Percentiles rank a stretch among this genome's conserved stretches.
Conservation (phyloP, 2,113 vertebrate species). For the Lagenorhynchus albirostris region DNA sequence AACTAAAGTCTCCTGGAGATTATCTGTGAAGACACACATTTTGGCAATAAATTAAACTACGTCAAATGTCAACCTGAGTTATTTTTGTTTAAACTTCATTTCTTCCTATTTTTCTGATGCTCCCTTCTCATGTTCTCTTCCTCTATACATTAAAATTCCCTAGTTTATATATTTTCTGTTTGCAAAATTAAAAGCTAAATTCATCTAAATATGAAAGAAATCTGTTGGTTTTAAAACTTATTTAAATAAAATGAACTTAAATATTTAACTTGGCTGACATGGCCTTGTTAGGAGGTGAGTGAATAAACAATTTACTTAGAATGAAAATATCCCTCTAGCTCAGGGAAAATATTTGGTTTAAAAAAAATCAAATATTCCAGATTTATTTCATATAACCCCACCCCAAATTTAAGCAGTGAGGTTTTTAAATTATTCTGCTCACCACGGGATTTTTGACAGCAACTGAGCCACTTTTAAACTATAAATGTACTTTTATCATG, state of each 20-base stretch:
- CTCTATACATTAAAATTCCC: not conserved
- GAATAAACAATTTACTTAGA: slow-evolving; percentile 45
- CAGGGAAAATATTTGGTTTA: slow-evolving; percentile 43
- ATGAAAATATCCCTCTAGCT: not conserved
- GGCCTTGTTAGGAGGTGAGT: not conserved
- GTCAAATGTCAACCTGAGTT: not conserved
- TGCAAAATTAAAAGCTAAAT: slow-evolving; percentile 36
- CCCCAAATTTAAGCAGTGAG: not conserved
- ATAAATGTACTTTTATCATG: not conserved
- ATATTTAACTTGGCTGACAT: slow-evolving; percentile 38
- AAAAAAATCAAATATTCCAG: slow-evolving; percentile 28
- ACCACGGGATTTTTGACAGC: not conserved
- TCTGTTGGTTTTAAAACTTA: not conserved
- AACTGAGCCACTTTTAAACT: not conserved
- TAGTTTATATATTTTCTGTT: not conserved
- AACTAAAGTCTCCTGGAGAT: not conserved
- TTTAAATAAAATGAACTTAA: slow-evolving; percentile 51
- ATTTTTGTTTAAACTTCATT: slow-evolving; percentile 26
- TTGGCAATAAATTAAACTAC: not conserved
- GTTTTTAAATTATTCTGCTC: not conserved
- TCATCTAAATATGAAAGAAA: slow-evolving; percentile 9
- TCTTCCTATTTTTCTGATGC: not conserved
- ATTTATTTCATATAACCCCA: slow-evolving; percentile 1
- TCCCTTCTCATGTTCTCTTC: not conserved
- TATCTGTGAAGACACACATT: not conserved